Evolutionary conservation across 92 coral and sea anemone species (phyloP).

Genomic region (Plumapathes pennacea): DNA sequence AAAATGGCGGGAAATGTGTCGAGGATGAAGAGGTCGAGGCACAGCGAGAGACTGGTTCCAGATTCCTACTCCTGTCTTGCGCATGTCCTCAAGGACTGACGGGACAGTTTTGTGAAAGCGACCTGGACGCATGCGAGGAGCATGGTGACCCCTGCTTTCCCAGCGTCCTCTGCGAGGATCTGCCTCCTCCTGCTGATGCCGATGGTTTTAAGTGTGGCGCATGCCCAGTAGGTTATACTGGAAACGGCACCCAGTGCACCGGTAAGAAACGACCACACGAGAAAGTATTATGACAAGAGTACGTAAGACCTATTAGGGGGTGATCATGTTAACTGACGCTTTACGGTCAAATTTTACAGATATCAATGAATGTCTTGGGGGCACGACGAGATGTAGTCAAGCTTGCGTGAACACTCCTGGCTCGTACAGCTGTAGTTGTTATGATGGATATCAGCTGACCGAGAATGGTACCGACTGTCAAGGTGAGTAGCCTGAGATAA

Average conservation of each 20-base stretch:
- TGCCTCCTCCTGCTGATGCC: constrained; percentile 25
- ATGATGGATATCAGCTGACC: constrained; percentile 43
- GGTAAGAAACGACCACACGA: constrained; percentile 31
- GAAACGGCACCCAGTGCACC: constrained; percentile 63
- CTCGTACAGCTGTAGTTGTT: constrained; percentile 59
- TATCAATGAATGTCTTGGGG: constrained; percentile 55
- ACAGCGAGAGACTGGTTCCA: constrained; percentile 26
- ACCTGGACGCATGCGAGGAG: constrained; percentile 56
- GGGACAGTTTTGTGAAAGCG: constrained; percentile 63
- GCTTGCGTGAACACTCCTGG: constrained; percentile 68
- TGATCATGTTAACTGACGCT: no score
- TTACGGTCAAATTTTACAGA: constrained; percentile 51
- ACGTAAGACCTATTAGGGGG: no score
- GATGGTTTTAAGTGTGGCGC: constrained; percentile 70
- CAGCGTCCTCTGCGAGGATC: constrained; percentile 47
- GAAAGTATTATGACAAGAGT: not conserved
- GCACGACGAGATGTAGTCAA: constrained; percentile 44
- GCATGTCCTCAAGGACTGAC: constrained; percentile 58
- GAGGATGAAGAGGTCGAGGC: constrained; percentile 27
- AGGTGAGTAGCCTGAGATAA: constrained; percentile 28
- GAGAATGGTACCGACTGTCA: constrained; percentile 41
- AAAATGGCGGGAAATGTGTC: constrained; percentile 54
- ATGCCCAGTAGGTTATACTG: constrained; percentile 68
- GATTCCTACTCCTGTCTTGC: constrained; percentile 52
- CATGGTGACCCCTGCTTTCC: constrained; percentile 70